These are phyloP conservation scores for Coranthus polyacanthus DNA, from an alignment of 2,797 vertebrate species.

Conservation along the genomic window DNA sequence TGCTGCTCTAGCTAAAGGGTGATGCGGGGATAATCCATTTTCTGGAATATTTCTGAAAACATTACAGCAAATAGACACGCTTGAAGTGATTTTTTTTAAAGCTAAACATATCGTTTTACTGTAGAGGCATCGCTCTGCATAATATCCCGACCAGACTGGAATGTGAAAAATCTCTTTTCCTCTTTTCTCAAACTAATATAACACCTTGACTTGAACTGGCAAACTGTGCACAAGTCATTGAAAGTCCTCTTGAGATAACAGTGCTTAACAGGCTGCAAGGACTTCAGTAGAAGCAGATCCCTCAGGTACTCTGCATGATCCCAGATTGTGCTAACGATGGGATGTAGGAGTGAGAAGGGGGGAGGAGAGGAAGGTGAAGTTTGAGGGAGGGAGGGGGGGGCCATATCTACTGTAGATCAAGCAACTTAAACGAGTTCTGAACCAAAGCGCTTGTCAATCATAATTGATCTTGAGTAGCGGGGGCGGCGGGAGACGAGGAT, in stretches of 20 bases:
- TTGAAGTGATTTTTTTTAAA: conserved; percentile 29
- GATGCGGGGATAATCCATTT: conserved; percentile 47
- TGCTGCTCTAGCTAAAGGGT: conserved; percentile 43
- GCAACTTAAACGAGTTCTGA: conserved; percentile 61
- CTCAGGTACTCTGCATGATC: conserved; percentile 34
- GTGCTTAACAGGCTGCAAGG: conserved; percentile 28
- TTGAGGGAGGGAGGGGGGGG: conserved; percentile 1
- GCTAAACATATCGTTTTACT: conserved; percentile 28
- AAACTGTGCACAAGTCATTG: conserved; percentile 39
- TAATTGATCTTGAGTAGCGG: conserved; percentile 72
- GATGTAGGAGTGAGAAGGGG: conserved; percentile 25
- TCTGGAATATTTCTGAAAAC: conserved; percentile 49
- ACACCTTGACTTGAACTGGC: conserved; percentile 34
- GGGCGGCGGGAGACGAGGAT: conserved; percentile 41
- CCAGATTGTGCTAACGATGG: conserved; percentile 33
- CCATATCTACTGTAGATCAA: conserved; percentile 68
- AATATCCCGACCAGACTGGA: conserved; percentile 10
- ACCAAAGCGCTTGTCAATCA: conserved; percentile 72
- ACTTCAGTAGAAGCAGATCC: conserved; percentile 34
- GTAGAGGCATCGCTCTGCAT: conserved; percentile 5
- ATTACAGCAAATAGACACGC: conserved; percentile 29
- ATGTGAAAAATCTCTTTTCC: conserved; percentile 11
- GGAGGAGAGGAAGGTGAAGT: not conserved
- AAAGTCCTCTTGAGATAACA: conserved; percentile 51
- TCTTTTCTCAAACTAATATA: conserved; percentile 11